Percentiles rank a stretch among this genome's conserved stretches.
phyloP scores from a whole-genome alignment of 2,888 invertebrate species.

The Allygus modestus region DNA sequence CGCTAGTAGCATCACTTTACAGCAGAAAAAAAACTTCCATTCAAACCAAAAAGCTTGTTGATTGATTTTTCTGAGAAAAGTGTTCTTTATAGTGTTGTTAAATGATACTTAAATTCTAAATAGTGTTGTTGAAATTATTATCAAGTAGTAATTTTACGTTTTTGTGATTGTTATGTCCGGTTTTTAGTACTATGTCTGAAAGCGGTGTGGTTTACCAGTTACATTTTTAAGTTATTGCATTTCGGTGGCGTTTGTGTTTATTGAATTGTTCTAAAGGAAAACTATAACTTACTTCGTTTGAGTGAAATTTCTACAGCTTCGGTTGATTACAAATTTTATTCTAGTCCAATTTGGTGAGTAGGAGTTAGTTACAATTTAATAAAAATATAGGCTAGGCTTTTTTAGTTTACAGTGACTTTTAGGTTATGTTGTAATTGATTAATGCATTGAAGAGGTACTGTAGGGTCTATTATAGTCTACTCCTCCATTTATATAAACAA shows the following conservation, averaged over 20 bases:
- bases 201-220: background rate
- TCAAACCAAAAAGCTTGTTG: constrained; percentile 54
- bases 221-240: background rate
- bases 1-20: constrained; percentile 29
- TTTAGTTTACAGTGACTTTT: background rate
- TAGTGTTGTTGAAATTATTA: background rate
- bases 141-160: background rate
- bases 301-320: too few species aligned
- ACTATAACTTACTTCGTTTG: background rate
- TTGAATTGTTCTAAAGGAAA: background rate
- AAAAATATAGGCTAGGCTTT: too few species aligned
- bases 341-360: too few species aligned
- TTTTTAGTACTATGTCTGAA: background rate
- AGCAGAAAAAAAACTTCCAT: constrained; percentile 35
- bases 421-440: background rate
- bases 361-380: too few species aligned
- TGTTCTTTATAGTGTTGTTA: background rate
- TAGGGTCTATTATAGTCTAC: too few species aligned
- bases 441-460: too few species aligned
- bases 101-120: background rate
- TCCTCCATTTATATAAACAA: too few species aligned
- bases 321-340: too few species aligned
- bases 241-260: background rate
- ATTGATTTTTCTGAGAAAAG: constrained; percentile 48
- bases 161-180: background rate